phyloP scores from a whole-genome alignment of 1,140 invertebrate genomes.

The Meteorus sp. region DNA sequence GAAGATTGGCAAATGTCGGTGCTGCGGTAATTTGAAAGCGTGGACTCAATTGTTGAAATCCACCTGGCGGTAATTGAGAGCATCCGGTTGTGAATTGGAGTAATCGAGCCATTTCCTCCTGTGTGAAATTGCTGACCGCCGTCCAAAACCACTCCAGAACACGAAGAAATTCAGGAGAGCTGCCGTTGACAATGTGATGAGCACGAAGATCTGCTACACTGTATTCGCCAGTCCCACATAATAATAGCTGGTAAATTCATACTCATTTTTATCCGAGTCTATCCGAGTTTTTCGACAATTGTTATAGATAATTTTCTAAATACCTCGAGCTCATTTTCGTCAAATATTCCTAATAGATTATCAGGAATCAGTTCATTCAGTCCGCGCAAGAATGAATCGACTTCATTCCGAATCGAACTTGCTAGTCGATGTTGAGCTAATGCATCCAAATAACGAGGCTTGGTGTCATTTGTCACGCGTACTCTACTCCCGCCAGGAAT shows the following conservation, averaged over 20 bases:
- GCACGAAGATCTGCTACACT: constrained; percentile 86
- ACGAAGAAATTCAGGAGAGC: constrained; percentile 79
- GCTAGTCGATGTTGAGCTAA: constrained; percentile 87
- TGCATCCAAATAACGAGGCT: constrained; percentile 84
- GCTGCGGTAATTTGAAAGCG: constrained; percentile 89
- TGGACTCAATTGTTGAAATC: constrained; percentile 85
- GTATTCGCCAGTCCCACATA: constrained; percentile 93
- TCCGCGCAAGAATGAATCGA: constrained; percentile 86
- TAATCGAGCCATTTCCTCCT: constrained; percentile 90
- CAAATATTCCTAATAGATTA: constrained; percentile 91
- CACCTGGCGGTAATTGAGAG: constrained; percentile 88
- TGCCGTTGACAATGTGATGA: constrained; percentile 84
- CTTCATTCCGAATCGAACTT: constrained; percentile 78
- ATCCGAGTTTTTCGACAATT: neutral
- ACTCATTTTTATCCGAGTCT: no score
- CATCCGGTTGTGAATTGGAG: constrained; percentile 95
- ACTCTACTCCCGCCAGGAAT: constrained; percentile 56
- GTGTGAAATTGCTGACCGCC: constrained; percentile 86
- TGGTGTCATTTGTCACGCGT: constrained; percentile 75
- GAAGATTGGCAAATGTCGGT: constrained; percentile 85
- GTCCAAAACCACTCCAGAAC: constrained; percentile 95
- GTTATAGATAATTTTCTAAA: no score
- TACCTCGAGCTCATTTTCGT: constrained; percentile 95
- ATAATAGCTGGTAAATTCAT: constrained; percentile 74
- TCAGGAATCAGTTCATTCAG: constrained; percentile 90